Evolutionary conservation across 1,140 invertebrate genomes (phyloP), one percentile per base, ranked within the genome.

Genomic region (Ganaspis sp.): DNA sequence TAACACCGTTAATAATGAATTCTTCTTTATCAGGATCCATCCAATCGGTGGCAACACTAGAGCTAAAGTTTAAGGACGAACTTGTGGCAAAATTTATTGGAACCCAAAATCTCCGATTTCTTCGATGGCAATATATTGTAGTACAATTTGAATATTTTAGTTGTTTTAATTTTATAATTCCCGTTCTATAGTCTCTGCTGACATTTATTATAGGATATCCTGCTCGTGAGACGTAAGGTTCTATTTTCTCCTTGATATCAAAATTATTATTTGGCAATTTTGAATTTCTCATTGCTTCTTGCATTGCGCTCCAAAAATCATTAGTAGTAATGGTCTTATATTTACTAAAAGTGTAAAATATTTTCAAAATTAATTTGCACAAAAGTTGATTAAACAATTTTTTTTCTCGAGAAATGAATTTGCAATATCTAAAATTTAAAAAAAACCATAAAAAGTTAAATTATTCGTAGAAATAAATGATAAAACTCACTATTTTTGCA

Each of bases 151-250:
- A 92, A 37, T 91, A 90, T 80, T 45, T n/a, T 17, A 91, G 83
- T 87, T 93, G 90, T 3, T 77, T 85, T 8, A 94, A 83, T 38
- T 70, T 86, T 74, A 92, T 91, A 1, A 80, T 83, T 15, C 91
- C 92, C 38, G 86, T 90, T 6, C 80, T 78, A 19, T 92, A 91
- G 76, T 92, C 82, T 74, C 92, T 87, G 0, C 40, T 82, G 0
- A 95, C 92, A 9, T 88, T 94, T 12, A 96, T 83, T 1, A 96
- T 80, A 0, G 95, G 95, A 87, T 94, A 95, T 45, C 93, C 93
- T 79, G 93, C 94, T 84, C 95, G 94, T 29, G 94, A 87, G 93
- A 49, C 17, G 17, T 49, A 49, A 17, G 15, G 0, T 4, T 49
- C 45, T 4, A 49, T 15, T 17, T 5, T 92, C 90, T 94, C 93